Conservation (phyloP, 92 coral and sea anemone species). For the Pocillopora grandis region DNA sequence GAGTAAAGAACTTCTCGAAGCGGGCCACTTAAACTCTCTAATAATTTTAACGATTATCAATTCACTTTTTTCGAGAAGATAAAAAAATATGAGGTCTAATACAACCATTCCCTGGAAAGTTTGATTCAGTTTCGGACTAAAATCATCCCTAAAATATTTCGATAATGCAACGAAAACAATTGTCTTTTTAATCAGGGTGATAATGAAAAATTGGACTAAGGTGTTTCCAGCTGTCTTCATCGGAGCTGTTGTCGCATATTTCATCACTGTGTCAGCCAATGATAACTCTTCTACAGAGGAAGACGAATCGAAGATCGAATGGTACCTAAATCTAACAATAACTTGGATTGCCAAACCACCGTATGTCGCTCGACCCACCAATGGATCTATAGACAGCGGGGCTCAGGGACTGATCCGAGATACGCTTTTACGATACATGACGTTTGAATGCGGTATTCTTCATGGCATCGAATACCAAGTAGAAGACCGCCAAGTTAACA, state of each 20-base stretch:
- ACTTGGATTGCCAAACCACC: constrained; percentile 19
- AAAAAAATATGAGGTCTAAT: too few relatives aligned
- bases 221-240: background rate
- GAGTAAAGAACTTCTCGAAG: too few relatives aligned
- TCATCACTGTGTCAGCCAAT: background rate
- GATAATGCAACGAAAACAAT: too few relatives aligned
- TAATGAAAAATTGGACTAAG: background rate
- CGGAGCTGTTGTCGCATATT: background rate
- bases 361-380: background rate
- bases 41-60: too few relatives aligned
- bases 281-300: background rate
- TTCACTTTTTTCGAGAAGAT: too few relatives aligned
- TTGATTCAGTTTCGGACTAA: too few relatives aligned
- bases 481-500: background rate
- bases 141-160: too few relatives aligned
- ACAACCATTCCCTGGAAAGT: too few relatives aligned
- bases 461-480: background rate
- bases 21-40: too few relatives aligned
- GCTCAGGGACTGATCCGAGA: constrained; percentile 14
- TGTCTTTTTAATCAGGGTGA: background rate
- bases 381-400: constrained; percentile 8
- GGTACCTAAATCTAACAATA: background rate
- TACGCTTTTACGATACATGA: background rate
- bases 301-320: background rate
- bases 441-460: background rate